A percentile compares a stretch with the other conserved stretches of the same genome.
phyloP scores from a whole-genome alignment of 2,888 invertebrate genomes.

The Drosophila cognata region DNA sequence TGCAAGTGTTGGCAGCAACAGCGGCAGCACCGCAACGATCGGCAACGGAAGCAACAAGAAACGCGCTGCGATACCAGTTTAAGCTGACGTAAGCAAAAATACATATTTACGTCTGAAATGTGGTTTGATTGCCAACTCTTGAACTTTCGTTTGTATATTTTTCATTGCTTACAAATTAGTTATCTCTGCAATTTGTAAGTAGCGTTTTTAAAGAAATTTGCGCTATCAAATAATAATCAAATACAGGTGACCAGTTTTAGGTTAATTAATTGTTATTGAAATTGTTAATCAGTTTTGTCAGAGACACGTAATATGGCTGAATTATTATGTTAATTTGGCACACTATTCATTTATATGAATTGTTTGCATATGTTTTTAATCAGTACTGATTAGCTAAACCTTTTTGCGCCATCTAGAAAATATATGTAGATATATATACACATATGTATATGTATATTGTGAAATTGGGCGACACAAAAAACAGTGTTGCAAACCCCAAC shows the following conservation, averaged over 20 bases:
- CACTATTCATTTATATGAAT: not conserved
- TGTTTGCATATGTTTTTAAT: not conserved
- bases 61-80: constrained; percentile 83
- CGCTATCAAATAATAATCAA: constrained; percentile 5
- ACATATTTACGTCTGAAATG: not conserved
- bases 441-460: constrained; percentile 20
- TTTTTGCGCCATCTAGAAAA: not conserved
- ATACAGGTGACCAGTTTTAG: not conserved
- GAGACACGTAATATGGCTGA: not conserved
- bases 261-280: constrained; percentile 2
- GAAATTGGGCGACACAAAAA: constrained; percentile 1
- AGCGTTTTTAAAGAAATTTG: not conserved
- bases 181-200: not conserved
- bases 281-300: constrained; percentile 1
- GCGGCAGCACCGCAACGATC: constrained; percentile 50
- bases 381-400: constrained; percentile 1
- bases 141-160: not conserved
- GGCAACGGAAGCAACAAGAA: constrained; percentile 66
- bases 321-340: not conserved
- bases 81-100: constrained; percentile 25
- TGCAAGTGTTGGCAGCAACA: constrained; percentile 56
- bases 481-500: constrained; percentile 46
- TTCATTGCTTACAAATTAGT: not conserved
- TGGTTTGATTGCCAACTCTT: not conserved
- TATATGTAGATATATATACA: not conserved